Base-by-base conservation (phyloP, 1,140 invertebrate genomes). In the Scaptomyza montana region DNA sequence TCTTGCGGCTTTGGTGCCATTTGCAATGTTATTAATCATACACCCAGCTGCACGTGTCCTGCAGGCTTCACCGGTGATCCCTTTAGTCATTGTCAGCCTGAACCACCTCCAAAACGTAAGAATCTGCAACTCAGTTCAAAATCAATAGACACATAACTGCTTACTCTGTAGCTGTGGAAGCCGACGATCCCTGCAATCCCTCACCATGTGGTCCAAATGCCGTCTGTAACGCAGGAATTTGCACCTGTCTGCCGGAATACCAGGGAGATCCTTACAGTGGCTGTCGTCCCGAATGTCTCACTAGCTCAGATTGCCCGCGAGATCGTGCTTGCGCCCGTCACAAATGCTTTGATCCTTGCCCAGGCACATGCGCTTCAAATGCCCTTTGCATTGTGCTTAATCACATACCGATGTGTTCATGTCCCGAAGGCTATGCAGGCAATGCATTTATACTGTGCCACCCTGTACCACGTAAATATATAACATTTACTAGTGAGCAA, bases 191-290 rank as follows among this genome's bases (percentile, higher is more conserved):
- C 5, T 95, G 95, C 82, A 91, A 93, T 54, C 95, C 95, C 46
- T 95, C 94, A 1, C 95, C 95, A 1, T 97, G 96, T 89, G 96
- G 96, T 21, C 93, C 95, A 1, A 97, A 97, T 91, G 95, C 96
- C 16, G 59, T 74, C 13, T 91, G 90, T 85, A 95, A 95, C 87
- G 95, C 95, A 91, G 96, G 96, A 28, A 94, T 95, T 9, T 97
- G 96, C 84, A 93, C 94, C 2, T 97, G 96, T 80, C 91, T 96
- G 59, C 93, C 95, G 0, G 96, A 96, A 84, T 97, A 96, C 86
- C 96, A 95, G 71, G 96, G 96, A 25, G 96, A 97, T 92, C 96
- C 96, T 16, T 97, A 97, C 78, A 94, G 94, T 9, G 96, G 96
- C 8, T 97, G 96, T 87, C 94, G 96, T 78, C 96, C 96, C 2